A percentile compares a stretch with the other conserved stretches of the same genome.
Conservation (phyloP, 2,888 invertebrate species). For the Cybosia mesomella region DNA sequence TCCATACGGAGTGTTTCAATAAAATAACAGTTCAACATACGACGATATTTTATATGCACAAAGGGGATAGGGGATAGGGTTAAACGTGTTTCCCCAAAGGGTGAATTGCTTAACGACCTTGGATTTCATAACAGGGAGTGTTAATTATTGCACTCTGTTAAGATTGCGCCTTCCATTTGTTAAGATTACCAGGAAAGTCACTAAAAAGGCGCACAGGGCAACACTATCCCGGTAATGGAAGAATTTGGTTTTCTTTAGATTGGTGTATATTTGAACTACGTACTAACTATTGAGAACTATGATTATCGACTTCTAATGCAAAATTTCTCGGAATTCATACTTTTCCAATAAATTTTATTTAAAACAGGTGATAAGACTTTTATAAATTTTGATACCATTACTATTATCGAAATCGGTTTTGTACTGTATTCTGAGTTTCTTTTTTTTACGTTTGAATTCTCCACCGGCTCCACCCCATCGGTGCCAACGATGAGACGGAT, state of each 20-base stretch:
- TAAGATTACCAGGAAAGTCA: too few relatives aligned
- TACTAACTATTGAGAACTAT: neutral
- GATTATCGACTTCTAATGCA: neutral
- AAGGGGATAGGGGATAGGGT: neutral
- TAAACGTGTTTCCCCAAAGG: neutral
- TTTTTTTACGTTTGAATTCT: too few relatives aligned
- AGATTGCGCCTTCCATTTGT: neutral
- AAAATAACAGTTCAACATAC: neutral
- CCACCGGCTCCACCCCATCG: too few relatives aligned
- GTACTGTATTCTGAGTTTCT: too few relatives aligned
- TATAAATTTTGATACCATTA: slow-evolving; percentile 36
- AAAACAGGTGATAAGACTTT: slow-evolving; percentile 9
- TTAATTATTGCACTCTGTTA: neutral
- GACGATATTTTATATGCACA: neutral
- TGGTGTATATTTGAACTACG: neutral
- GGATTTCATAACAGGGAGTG: slow-evolving; percentile 6
- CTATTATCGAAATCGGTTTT: slow-evolving; percentile 35
- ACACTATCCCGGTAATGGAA: neutral
- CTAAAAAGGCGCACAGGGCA: too few relatives aligned
- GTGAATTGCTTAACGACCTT: slow-evolving; percentile 2
- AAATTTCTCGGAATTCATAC: slow-evolving; percentile 12
- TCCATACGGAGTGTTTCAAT: neutral
- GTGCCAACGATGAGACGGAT: too few relatives aligned
- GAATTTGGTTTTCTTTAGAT: neutral
- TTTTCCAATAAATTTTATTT: slow-evolving; percentile 8